These are phyloP conservation scores for Drosophila infuscata DNA, from an alignment of 2,888 invertebrate species.

Conservation along the genomic window DNA sequence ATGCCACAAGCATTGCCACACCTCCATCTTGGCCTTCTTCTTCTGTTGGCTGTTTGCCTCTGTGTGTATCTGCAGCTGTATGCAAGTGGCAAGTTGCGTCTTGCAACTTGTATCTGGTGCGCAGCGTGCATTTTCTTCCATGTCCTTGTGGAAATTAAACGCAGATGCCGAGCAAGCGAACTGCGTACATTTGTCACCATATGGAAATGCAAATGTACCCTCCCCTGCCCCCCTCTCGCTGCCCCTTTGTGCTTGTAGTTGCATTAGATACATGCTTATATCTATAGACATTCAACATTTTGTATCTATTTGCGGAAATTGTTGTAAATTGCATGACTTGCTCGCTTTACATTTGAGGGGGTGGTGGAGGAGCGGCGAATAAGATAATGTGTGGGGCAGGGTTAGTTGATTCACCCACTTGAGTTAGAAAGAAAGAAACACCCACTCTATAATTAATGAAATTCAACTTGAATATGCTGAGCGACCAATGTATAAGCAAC, in stretches of 20 bases:
- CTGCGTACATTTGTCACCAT: constrained; percentile 45
- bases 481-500: neutral
- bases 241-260: constrained; percentile 11
- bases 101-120: constrained; percentile 53
- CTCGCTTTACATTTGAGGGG: constrained; percentile 11
- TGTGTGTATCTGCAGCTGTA: constrained; percentile 43
- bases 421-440: neutral
- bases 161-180: constrained; percentile 32
- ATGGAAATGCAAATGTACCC: constrained; percentile 19
- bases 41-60: neutral
- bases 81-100: constrained; percentile 13
- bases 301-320: constrained; percentile 74
- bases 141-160: constrained; percentile 69
- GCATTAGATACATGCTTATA: constrained; percentile 56
- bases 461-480: neutral
- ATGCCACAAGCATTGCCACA: constrained; percentile 16
- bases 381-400: neutral
- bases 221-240: neutral
- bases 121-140: constrained; percentile 66
- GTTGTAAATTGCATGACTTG: constrained; percentile 71
- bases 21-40: constrained; percentile 4
- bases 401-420: constrained; percentile 8
- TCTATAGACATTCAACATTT: constrained; percentile 28
- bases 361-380: neutral
- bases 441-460: neutral